Evolutionary conservation across 2,888 invertebrate genomes (phyloP), one percentile per base, ranked within the genome.

Genomic region (Incurvaria masculella): DNA sequence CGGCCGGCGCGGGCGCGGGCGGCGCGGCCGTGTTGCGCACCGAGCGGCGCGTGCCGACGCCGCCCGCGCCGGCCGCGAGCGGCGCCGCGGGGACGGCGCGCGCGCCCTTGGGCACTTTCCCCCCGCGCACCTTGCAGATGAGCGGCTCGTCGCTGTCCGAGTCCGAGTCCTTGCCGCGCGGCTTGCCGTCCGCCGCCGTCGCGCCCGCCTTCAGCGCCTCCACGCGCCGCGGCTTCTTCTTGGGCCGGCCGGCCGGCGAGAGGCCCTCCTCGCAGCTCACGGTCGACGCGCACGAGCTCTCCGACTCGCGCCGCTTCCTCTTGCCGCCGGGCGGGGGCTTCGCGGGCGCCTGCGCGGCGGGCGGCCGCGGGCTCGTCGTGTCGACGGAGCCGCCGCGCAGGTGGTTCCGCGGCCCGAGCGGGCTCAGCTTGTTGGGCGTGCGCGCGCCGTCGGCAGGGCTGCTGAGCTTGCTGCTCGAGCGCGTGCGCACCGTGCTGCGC

Each of bases 141-240:
- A 91, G 73, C 48, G 90, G 90, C 69, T 91, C 91, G 65, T 91
- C 91, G 54, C 86, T 87, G 61, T 91, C 91, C 45, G 90, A 90
- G 60, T 84, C 84, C 39, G 85, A 85, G 58, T 89, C 89, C 61
- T 85, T 84, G 57, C 80, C 73, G 62, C 60, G 65, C 59, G 72
- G 62, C 69, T 78, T 76, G 61, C 63, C 72, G 59, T 65, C 61
- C 63, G 58, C 80, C 69, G 59, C 80, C 63, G 59, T 80, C 72
- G 76, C 80, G 71, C 62, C 79, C 70, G 58, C 79, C 68, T 69
- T 83, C 17, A 57, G 59, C n/a, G 62, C 60, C 46, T 66, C 69
- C 26, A 61, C 52, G 10, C 66, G 59, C 14, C 70, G 63, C 48
- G 73, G 69, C 52, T 75, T 74, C 59, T 76, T 76, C 60, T 71